Evolutionary conservation across 2,888 invertebrate species (phyloP).

Genomic region (Bombyx huttoni): DNA sequence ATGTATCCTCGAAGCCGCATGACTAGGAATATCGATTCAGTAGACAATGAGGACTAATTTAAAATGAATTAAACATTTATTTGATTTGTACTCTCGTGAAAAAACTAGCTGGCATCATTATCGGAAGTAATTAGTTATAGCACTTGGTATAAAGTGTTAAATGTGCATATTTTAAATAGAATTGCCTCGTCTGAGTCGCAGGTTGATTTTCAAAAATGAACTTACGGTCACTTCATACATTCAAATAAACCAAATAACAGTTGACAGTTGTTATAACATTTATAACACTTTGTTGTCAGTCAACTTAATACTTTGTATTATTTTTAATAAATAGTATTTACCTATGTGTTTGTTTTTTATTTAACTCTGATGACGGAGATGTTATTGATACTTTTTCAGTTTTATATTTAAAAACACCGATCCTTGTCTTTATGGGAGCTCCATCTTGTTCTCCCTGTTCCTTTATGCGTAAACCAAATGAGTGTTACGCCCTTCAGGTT

Average conservation of each 20-base stretch:
- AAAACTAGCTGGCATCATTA: too few species aligned
- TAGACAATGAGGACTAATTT: neutral
- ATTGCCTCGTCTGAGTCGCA: neutral
- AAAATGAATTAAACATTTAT: neutral
- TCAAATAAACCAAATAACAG: neutral
- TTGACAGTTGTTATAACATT: conserved; percentile 56
- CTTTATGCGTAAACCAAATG: too few species aligned
- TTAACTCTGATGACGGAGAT: neutral
- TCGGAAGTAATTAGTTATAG: too few species aligned
- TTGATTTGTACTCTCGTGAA: too few species aligned
- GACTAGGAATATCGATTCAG: neutral
- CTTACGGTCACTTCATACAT: neutral
- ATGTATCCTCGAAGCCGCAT: neutral
- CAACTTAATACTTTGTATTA: conserved; percentile 1
- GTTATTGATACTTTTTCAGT: too few species aligned
- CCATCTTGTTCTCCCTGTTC: too few species aligned
- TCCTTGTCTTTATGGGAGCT: too few species aligned
- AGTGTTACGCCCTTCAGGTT: too few species aligned
- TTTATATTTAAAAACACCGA: too few species aligned
- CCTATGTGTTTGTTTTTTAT: conserved; percentile 1
- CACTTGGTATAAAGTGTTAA: too few species aligned
- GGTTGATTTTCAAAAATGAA: neutral
- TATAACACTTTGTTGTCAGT: conserved; percentile 31
- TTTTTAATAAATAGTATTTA: conserved; percentile 10
- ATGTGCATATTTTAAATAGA: too few species aligned